A percentile compares a stretch with the other conserved stretches of the same genome.
phyloP scores from a whole-genome alignment of 2,797 vertebrate species.

The Silurus aristotelis region DNA sequence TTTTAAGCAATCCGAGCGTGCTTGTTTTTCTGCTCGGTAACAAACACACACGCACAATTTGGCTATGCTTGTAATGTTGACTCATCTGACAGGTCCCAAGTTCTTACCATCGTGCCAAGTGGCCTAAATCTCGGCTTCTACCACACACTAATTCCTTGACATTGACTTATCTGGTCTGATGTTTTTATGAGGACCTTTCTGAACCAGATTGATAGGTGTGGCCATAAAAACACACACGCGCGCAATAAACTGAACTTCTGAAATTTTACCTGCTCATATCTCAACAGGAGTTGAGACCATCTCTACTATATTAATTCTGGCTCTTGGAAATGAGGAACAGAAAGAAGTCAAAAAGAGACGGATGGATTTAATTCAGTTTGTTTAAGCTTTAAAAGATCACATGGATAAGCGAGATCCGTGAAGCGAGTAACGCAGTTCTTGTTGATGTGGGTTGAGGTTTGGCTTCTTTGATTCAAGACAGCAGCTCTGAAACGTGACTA shows the following conservation, averaged over 20 bases:
- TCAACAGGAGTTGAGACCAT: neutral
- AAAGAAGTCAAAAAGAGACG: neutral
- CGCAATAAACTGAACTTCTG: neutral
- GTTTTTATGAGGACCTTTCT: slow-evolving; percentile 8
- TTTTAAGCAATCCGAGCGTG: neutral
- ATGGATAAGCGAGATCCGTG: neutral
- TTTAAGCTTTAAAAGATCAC: neutral
- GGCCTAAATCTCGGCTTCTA: neutral
- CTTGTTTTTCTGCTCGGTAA: neutral
- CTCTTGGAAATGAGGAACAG: neutral
- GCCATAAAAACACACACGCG: neutral
- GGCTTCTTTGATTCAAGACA: slow-evolving; percentile 21
- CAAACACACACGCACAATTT: neutral
- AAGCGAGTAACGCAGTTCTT: neutral
- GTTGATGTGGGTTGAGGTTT: slow-evolving; percentile 34
- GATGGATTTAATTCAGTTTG: neutral
- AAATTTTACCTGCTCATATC: neutral
- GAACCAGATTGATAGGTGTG: neutral
- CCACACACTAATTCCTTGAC: neutral
- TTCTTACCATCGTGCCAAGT: neutral
- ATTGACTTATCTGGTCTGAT: neutral
- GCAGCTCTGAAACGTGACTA: slow-evolving; percentile 39
- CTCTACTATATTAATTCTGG: neutral
- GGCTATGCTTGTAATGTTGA: neutral
- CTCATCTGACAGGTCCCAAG: slow-evolving; percentile 11